Evolutionary conservation across 2,113 vertebrate genomes (phyloP).

Genomic region (Pheucticus melanocephalus): DNA sequence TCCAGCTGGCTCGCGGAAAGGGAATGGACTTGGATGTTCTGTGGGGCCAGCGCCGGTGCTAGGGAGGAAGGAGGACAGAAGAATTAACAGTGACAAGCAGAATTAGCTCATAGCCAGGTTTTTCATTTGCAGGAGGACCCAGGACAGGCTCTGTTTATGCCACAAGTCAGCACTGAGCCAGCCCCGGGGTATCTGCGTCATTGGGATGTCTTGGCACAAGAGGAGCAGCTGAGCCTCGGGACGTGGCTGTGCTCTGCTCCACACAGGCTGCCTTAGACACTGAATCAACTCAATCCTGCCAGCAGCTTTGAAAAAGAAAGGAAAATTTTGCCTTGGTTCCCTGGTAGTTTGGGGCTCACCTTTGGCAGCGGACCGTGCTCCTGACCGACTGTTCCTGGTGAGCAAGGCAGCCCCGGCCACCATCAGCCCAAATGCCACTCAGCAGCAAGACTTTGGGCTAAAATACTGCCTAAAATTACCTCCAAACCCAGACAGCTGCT

Average conservation of each 20-base stretch:
- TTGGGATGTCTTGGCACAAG: not conserved
- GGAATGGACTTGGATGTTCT: slow-evolving; percentile 83
- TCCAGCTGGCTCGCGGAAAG: slow-evolving; percentile 88
- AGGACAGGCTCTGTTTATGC: not conserved
- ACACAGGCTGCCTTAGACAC: not conserved
- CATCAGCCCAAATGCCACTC: not conserved
- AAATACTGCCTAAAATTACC: not conserved
- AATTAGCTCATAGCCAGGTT: not conserved
- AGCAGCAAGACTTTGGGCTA: not conserved
- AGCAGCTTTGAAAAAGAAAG: not conserved
- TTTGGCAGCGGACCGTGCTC: accelerated
- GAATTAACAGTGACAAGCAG: not conserved
- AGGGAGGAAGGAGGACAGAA: not conserved
- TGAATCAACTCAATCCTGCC: not conserved
- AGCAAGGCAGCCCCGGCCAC: not conserved
- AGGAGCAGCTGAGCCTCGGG: not conserved
- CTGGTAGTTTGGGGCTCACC: not conserved
- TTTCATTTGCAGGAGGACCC: not conserved
- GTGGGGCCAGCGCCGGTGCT: slow-evolving; percentile 91
- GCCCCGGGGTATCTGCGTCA: not conserved
- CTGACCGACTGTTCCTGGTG: accelerated
- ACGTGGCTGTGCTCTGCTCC: not conserved
- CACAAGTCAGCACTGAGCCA: not conserved
- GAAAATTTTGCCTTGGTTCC: not conserved
- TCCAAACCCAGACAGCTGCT: not conserved